phyloP scores from a whole-genome alignment of 2,888 invertebrate genomes.

The Erebia aethiops region DNA sequence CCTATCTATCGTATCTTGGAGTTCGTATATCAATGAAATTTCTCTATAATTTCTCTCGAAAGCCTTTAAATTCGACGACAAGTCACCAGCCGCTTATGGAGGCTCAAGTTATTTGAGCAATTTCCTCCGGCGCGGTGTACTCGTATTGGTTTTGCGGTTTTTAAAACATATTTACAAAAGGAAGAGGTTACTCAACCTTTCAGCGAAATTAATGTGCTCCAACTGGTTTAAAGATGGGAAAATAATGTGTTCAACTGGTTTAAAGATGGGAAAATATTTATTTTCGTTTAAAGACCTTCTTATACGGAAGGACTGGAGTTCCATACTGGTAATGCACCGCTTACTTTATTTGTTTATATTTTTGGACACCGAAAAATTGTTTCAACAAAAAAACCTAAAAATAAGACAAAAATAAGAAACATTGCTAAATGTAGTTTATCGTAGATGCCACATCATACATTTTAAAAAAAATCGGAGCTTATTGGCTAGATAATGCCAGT shows the following conservation, averaged over 20 bases:
- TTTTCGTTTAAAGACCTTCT: too few relatives aligned
- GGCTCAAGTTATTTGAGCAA: conserved; percentile 19
- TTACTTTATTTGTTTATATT: too few relatives aligned
- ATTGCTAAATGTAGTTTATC: too few relatives aligned
- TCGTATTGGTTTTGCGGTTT: not conserved
- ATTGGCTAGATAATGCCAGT: too few relatives aligned
- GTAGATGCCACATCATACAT: too few relatives aligned
- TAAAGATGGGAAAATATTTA: too few relatives aligned
- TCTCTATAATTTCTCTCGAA: conserved; percentile 17
- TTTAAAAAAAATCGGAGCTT: too few relatives aligned
- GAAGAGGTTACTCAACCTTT: conserved; percentile 8
- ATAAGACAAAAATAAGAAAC: too few relatives aligned
- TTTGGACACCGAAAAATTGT: too few relatives aligned
- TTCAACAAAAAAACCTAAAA: too few relatives aligned
- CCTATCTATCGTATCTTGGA: not conserved
- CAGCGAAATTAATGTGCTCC: not conserved
- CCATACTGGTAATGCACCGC: too few relatives aligned
- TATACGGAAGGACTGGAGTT: too few relatives aligned
- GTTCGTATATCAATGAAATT: conserved; percentile 7
- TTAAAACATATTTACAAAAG: conserved; percentile 10
- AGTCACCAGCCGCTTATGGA: conserved; percentile 1
- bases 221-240: not conserved
- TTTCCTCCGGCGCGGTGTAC: not conserved
- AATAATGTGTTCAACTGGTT: not conserved
- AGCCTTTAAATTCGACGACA: conserved; percentile 17